Conservation (phyloP, 2,113 vertebrate genomes). For the Ceuthmochares aereus region DNA sequence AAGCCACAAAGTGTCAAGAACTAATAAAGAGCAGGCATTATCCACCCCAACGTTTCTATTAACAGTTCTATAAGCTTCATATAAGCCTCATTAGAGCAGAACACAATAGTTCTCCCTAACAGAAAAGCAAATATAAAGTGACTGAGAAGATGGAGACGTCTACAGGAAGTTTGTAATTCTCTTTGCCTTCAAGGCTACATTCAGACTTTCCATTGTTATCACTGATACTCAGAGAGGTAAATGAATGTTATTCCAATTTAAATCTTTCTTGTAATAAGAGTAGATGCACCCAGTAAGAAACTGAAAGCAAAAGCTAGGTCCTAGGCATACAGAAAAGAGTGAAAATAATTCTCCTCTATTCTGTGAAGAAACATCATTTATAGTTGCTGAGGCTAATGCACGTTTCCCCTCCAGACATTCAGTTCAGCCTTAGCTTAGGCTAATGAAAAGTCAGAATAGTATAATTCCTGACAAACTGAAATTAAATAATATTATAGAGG, state of each 20-base stretch:
- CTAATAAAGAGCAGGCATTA: slow-evolving; percentile 31
- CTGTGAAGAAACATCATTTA: background rate
- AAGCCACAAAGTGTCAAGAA: slow-evolving; percentile 40
- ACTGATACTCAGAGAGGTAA: background rate
- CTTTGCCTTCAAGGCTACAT: background rate
- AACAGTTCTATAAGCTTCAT: background rate
- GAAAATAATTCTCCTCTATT: background rate
- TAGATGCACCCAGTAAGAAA: background rate
- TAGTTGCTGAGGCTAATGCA: background rate
- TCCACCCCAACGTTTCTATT: background rate
- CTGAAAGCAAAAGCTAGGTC: background rate
- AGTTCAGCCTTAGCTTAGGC: background rate
- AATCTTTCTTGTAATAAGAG: background rate
- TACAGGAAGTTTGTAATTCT: background rate
- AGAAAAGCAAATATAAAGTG: slow-evolving; percentile 10
- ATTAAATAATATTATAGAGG: background rate
- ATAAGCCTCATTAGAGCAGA: slow-evolving; percentile 1
- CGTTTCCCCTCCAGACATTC: background rate
- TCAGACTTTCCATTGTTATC: background rate
- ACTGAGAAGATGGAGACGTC: background rate
- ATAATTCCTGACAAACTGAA: background rate
- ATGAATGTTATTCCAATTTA: background rate
- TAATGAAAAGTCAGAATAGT: background rate
- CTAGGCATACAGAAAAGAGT: background rate
- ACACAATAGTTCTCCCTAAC: background rate